Evolutionary conservation across 2,797 vertebrate genomes (phyloP), one percentile per base, ranked within the genome.

Genomic region (Myripristis jacobus): DNA sequence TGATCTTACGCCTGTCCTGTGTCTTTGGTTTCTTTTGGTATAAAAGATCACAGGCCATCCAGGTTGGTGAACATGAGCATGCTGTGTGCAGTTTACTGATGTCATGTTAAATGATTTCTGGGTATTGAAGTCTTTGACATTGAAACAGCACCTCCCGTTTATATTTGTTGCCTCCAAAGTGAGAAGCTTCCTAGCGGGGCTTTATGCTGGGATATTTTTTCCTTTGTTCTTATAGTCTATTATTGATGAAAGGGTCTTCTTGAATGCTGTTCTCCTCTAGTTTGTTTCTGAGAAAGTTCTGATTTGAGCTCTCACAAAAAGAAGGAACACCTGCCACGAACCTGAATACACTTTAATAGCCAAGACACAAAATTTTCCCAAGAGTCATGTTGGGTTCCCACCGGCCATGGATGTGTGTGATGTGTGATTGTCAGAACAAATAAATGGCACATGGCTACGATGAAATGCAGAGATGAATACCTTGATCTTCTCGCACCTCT

Each of bases 191-290:
- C 53, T 4, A 6, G 31, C 2, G 50, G 36, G 0, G 3, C 56
- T 66, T 57, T 67, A 44, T 25, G 46, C 18, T n/a, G 24, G 65
- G 54, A 29, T 2, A 55, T 71, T 73, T 2, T 2, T n/a, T 18
- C 62, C 60, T 76, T 80, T 78, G 56, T 79, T 77, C 62, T 70
- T 24, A 61, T 53, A 38, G 59, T 87, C 18, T 70, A 78, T 87
- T 79, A 79, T 53, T 80, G 62, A 90, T 86, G 73, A 84, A 83
- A 81, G 70, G 29, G 18, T 68, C 56, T 59, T 46, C 50, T 68
- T 64, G 31, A 73, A 65, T 74, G 65, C 51, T 77, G 58, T 67
- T 74, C 66, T 75, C 31, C 55, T 50, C 10, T n/a, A 25, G 11
- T 62, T 25, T 61, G 11, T 58, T 38, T 68, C 51, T 58, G 36